Base-by-base conservation (phyloP, 53 echinoderm and acorn worm genomes). In the Henricia sp. region DNA sequence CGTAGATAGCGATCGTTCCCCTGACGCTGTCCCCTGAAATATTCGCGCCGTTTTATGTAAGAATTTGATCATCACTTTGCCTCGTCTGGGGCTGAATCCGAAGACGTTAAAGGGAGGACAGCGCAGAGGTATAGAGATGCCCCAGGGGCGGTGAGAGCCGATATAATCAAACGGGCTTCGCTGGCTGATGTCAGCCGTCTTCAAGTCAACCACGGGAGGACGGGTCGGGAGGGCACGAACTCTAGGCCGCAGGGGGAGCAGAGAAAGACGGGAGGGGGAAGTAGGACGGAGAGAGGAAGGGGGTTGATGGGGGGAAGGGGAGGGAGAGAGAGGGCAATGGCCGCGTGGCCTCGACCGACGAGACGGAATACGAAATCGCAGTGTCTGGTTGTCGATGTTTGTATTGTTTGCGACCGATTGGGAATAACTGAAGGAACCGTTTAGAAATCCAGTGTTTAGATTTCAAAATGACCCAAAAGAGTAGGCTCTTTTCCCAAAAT, bases 81-180 rank as follows among this genome's bases (percentile, higher is more conserved):
- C 16, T 29, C 62, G 32, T 6, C 37, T 10, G 40, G 40, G 8
- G 37, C 37, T 1, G 67, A 38, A 37, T n/a, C 3, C 2, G 40
- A 67, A 39, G 19, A 38, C 2, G 23, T n/a, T 12, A 19, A 40
- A 24, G 24, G 67, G 23, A 38, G 19, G 37, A 38, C 38, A 24
- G 11, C n/a, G 67, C 2, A 24, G 67, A 38, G 23, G 38, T 11
- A 14, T 19, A 64, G 63, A 27, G 42, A 24, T 28, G 19, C 80
- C 80, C 50, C 34, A 13, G 36, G 80, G 80, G 80, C 32, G 14
- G 19, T 14, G 62, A 64, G 46, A 48, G 34, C 80, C 64, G 80
- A 80, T 80, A 80, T 48, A 80, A 80, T 80, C 80, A 80, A 80
- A 62, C 80, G 42, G 21, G 30, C 63, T 64, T 63, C 80, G 43